Percentiles rank a stretch among this genome's conserved stretches.
These are phyloP conservation scores for Microtus pennsylvanicus DNA, from an alignment of 2,113 vertebrate species.

Conservation along the genomic window DNA sequence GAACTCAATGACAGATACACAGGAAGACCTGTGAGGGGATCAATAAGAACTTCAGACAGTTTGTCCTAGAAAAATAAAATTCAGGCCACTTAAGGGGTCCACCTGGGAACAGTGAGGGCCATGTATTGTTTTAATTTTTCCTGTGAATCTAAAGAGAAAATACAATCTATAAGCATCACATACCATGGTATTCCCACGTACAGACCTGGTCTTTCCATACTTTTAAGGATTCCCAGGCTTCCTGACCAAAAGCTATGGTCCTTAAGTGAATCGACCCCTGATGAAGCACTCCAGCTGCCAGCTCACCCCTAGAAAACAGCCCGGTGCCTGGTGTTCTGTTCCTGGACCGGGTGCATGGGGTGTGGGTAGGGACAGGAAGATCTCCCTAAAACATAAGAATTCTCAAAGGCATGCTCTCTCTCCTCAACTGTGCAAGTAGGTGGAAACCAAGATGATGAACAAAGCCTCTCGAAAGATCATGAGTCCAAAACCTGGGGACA, in stretches of 20 bases:
- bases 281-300: slow-evolving; percentile 69
- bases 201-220: not conserved
- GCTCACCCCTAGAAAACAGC: slow-evolving; percentile 38
- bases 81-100: not conserved
- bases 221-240: slow-evolving; percentile 66
- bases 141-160: not conserved
- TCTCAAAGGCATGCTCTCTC: not conserved
- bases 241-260: slow-evolving; percentile 18
- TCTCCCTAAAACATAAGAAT: slow-evolving; percentile 54
- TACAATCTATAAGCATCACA: not conserved
- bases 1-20: not conserved
- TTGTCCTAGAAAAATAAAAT: slow-evolving; percentile 2
- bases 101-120: not conserved
- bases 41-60: not conserved
- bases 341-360: not conserved
- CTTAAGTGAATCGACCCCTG: slow-evolving; percentile 78
- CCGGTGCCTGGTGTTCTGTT: accelerated
- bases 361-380: not conserved
- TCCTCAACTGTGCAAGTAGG: not conserved
- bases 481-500: not conserved
- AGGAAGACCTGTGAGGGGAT: not conserved
- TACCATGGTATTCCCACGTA: slow-evolving; percentile 25
- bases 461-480: not conserved
- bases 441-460: not conserved
- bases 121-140: not conserved